These are phyloP conservation scores for Cirrhinus molitorella DNA, from an alignment of 2,797 vertebrate species.

Conservation along the genomic window DNA sequence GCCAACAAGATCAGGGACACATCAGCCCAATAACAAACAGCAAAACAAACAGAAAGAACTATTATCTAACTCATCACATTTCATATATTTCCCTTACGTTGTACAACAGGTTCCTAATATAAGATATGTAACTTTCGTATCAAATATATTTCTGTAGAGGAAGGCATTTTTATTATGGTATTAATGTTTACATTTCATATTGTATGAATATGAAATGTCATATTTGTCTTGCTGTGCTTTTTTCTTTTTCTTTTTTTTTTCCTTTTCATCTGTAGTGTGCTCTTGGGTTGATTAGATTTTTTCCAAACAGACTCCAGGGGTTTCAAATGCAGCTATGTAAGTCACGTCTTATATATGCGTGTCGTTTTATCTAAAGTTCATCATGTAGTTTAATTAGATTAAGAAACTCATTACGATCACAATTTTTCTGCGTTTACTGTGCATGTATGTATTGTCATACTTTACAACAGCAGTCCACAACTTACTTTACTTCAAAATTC, in stretches of 20 bases:
- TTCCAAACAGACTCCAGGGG: conserved; percentile 27
- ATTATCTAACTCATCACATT: conserved; percentile 35
- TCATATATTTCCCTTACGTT: conserved; percentile 43
- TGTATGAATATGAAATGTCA: conserved; percentile 39
- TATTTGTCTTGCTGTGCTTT: conserved; percentile 24
- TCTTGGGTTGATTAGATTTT: conserved; percentile 46
- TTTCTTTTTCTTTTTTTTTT: neutral
- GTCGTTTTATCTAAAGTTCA: conserved; percentile 71
- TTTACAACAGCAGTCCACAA: neutral
- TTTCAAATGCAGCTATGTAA: conserved; percentile 26
- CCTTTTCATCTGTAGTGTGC: conserved; percentile 10
- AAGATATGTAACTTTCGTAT: conserved; percentile 40
- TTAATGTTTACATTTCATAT: conserved; percentile 53
- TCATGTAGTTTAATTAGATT: conserved; percentile 61
- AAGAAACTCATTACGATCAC: neutral
- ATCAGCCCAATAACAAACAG: conserved; percentile 19
- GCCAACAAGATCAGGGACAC: neutral
- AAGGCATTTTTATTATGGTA: conserved; percentile 39
- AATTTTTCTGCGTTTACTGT: neutral
- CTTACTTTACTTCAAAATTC: neutral
- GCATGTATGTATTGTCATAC: neutral
- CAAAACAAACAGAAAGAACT: conserved; percentile 28
- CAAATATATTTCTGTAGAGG: conserved; percentile 17
- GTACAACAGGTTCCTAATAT: conserved; percentile 33
- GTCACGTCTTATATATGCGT: conserved; percentile 54